Evolutionary conservation across 64 coral and sea anemone genomes (phyloP).

Genomic region (Pocillopora damicornis): DNA sequence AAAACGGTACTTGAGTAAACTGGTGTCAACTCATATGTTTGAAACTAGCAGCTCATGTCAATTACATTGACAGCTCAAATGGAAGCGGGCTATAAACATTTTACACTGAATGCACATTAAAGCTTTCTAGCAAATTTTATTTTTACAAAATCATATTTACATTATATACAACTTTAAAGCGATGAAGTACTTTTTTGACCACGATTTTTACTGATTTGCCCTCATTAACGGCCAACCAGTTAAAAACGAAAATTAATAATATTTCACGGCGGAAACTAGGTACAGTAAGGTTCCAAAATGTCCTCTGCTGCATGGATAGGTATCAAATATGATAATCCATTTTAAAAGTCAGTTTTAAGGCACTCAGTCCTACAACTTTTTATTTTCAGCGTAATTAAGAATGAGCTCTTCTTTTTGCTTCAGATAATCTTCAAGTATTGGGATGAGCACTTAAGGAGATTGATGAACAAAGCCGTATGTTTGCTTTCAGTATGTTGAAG

Average conservation of each 20-base stretch:
- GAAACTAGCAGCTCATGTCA: not conserved
- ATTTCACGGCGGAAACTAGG: not conserved
- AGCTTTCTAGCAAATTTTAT: constrained; percentile 17
- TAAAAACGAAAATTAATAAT: constrained; percentile 11
- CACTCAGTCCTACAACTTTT: not conserved
- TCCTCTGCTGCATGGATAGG: not conserved
- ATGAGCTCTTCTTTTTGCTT: not conserved
- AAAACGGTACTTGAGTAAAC: constrained; percentile 36
- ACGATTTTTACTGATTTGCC: constrained; percentile 39
- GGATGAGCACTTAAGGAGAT: not conserved
- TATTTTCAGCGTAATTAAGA: not conserved
- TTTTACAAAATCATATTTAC: constrained; percentile 43
- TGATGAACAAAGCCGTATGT: not conserved
- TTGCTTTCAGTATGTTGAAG: not conserved
- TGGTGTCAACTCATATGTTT: constrained; percentile 9
- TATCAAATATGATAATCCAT: constrained; percentile 39
- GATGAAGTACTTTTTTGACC: constrained; percentile 15
- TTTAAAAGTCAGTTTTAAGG: not conserved
- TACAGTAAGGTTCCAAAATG: constrained; percentile 8
- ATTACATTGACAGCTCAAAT: constrained; percentile 35
- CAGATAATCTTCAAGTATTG: not conserved
- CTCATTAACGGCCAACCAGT: not conserved
- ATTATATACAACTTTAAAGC: constrained; percentile 23
- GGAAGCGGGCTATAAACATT: not conserved
- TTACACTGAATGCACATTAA: constrained; percentile 14